Evolutionary conservation across 30 jellyfish, hydroid and myxozoan species (phyloP), one percentile per base, ranked within the genome.

Genomic region (Chrysaora quinquecirrha): DNA sequence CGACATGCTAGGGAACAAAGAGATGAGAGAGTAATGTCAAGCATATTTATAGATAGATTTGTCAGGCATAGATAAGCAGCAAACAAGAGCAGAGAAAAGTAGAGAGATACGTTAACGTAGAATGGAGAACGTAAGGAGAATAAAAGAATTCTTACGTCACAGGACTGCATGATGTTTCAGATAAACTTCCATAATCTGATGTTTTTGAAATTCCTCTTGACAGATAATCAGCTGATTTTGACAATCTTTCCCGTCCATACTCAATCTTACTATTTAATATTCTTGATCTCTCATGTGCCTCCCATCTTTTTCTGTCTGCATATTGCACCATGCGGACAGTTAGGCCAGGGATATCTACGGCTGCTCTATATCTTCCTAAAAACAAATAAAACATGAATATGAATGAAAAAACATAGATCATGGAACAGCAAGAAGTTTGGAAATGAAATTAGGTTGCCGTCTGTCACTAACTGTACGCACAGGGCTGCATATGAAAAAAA

Each of bases 91-190:
- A n/a, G n/a, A n/a, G n/a, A n/a, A n/a, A n/a, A n/a, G n/a, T n/a
- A n/a, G n/a, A n/a, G n/a, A n/a, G n/a, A n/a, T n/a, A n/a, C n/a
- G n/a, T n/a, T n/a, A n/a, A n/a, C n/a, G n/a, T n/a, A n/a, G n/a
- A n/a, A n/a, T n/a, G n/a, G n/a, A n/a, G n/a, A n/a, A n/a, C n/a
- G n/a, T n/a, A n/a, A n/a, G n/a, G n/a, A n/a, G 32, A 2, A 27
- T 3, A 0, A 1, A 35, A 2, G 7, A 30, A 1, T 14, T 64
- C 96, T 77, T 71, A 87, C 96, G 82, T 48, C 32, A 77, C 25
- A 19, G 91, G 96, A 35, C 96, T 78, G 60, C 92, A 87, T 2
- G 91, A 77, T 38, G 88, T 66, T 33, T 87, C 96, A 3, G 96
- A 87, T 69, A 50, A 61, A 48, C 96, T 87, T 21, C 88, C 96